Percentiles rank a stretch among this genome's conserved stretches.
Evolutionary conservation across 2,113 vertebrate genomes (phyloP).

Genomic region (Octodon degus): DNA sequence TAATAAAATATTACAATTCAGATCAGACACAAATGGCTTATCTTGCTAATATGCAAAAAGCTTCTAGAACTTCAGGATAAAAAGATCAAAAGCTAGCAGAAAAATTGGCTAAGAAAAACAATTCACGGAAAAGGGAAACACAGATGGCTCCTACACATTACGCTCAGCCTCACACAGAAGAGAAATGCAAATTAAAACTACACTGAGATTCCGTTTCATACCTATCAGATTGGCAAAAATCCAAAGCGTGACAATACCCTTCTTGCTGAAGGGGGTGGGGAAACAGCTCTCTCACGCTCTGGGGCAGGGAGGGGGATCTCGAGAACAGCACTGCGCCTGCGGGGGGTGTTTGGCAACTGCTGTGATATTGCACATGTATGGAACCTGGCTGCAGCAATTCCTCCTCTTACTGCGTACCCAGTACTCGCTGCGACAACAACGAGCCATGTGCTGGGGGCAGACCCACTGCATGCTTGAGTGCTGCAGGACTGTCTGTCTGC

Average conservation of each 20-base stretch:
- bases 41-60: background rate
- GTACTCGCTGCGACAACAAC: background rate
- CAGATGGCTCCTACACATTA: background rate
- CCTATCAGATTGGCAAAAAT: slow-evolving; percentile 33
- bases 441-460: background rate
- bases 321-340: background rate
- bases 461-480: rapidly evolving
- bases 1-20: slow-evolving; percentile 7
- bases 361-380: background rate
- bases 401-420: background rate
- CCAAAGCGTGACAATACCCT: background rate
- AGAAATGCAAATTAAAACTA: slow-evolving; percentile 62
- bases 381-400: background rate
- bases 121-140: slow-evolving; percentile 35
- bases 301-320: background rate
- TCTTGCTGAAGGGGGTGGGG: background rate
- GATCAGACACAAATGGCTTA: slow-evolving; percentile 29
- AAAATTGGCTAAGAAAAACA: slow-evolving; percentile 11
- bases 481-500: background rate
- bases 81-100: background rate
- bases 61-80: slow-evolving; percentile 3
- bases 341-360: background rate
- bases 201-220: slow-evolving; percentile 9
- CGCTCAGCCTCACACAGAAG: background rate
- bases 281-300: background rate